These are phyloP conservation scores for Hippoglossus hippoglossus DNA, from an alignment of 2,797 vertebrate genomes.

Conservation along the genomic window DNA sequence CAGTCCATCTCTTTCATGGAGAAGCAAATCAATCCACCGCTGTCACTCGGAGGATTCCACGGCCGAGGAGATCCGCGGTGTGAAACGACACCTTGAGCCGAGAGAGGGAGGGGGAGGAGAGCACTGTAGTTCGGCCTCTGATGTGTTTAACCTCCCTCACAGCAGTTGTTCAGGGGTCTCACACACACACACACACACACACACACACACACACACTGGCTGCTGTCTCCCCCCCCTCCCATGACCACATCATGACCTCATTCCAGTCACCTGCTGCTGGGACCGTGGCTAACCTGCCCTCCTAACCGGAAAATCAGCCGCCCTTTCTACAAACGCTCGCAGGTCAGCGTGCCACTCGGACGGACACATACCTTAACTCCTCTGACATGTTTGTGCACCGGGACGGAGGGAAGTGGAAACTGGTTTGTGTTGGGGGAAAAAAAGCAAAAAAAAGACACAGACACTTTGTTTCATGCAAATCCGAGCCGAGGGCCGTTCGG, in stretches of 20 bases:
- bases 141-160: constrained; percentile 82
- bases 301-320: constrained; percentile 80
- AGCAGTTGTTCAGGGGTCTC: constrained; percentile 83
- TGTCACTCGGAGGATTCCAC: constrained; percentile 68
- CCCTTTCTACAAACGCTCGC: constrained; percentile 62
- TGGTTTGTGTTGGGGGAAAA: constrained; percentile 20
- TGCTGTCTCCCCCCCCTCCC: constrained; percentile 59
- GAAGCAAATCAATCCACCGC: constrained; percentile 71
- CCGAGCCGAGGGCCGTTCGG: neutral
- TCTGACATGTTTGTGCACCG: constrained; percentile 57
- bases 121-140: constrained; percentile 63
- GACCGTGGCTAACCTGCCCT: constrained; percentile 84
- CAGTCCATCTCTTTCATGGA: constrained; percentile 67
- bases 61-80: constrained; percentile 52
- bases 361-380: constrained; percentile 53
- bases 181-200: constrained; percentile 48
- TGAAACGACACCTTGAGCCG: constrained; percentile 73
- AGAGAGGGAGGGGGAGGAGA: neutral
- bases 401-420: constrained; percentile 35
- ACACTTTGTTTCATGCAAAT: constrained; percentile 32
- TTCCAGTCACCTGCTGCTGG: constrained; percentile 86
- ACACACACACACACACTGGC: constrained; percentile 28
- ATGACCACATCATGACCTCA: constrained; percentile 82
- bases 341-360: constrained; percentile 61
- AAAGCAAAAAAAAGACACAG: neutral